Evolutionary conservation across 2,113 vertebrate species (phyloP).

Genomic region (Alouatta palliata): DNA sequence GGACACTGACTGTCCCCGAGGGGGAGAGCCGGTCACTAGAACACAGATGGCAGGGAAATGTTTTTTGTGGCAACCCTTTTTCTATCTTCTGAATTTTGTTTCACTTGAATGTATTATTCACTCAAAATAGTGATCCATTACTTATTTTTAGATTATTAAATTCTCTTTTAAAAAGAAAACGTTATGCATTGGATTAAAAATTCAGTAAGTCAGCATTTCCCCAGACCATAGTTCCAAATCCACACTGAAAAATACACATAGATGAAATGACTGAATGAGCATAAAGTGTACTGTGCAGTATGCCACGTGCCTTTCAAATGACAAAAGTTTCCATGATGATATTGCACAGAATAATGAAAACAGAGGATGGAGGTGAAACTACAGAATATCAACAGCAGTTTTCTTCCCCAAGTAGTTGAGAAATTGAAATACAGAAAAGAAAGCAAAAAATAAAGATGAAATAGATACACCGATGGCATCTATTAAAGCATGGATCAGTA

Average conservation of each 20-base stretch:
- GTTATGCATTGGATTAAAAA: neutral
- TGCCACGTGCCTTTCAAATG: no score
- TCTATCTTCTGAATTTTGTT: neutral
- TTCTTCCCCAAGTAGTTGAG: neutral
- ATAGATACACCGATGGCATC: neutral
- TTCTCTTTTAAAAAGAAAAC: neutral
- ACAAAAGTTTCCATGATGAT: neutral
- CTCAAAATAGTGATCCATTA: no score
- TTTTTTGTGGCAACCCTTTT: neutral
- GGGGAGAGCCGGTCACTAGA: neutral
- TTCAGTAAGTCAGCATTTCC: neutral
- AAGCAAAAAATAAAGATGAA: neutral
- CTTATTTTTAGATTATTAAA: neutral
- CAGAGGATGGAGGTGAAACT: fast-evolving
- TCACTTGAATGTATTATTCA: neutral
- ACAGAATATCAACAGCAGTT: neutral
- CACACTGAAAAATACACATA: no score
- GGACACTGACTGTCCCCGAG: fast-evolving
- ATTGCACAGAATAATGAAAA: fast-evolving
- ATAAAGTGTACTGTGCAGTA: fast-evolving
- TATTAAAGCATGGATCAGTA: neutral
- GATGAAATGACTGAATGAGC: no score
- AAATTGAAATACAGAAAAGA: neutral
- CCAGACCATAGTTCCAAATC: neutral
- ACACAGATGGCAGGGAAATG: neutral